Evolutionary conservation across 2,797 vertebrate species (phyloP), one percentile per base, ranked within the genome.

Genomic region (Tamandua tetradactyla): DNA sequence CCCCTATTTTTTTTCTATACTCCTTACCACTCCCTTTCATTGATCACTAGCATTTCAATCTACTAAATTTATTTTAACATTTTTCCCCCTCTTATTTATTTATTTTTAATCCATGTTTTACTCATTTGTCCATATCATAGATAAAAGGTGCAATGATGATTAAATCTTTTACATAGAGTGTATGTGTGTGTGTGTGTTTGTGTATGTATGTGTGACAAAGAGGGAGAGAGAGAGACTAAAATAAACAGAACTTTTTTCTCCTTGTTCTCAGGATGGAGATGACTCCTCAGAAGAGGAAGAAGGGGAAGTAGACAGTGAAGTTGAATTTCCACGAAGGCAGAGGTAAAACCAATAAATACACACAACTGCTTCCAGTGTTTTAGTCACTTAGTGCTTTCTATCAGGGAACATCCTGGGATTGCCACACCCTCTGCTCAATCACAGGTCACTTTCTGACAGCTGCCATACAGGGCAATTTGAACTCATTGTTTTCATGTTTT

Each of bases 251-350:
- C 27, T 40, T 25, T 83, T 94, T 86, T 89, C 83, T 93, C 80
- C 78, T 97, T 97, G 78, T 93, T 42, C 87, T 92, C 98, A 99
- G 99, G 99, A 98, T 0, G 99, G 99, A 4, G 99, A 99, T 44
- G 99, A 99, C 95, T 99, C 99, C 18, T 99, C 99, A 20, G 99
- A 99, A 97, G 99, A 99, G 97, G 99, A 99, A 93, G 99, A 99
- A 98, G 99, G 99, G 0, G 99, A 99, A 98, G 99, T 99, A 82
- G 99, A 99, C 93, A 99, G 99, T 95, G 99, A 99, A 98, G 99
- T 99, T 95, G 99, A 99, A 97, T 99, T 99, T 98, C 99, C 99
- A 98, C 98, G 99, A 98, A 99, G 99, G 98, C 99, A 99, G 98
- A 99, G 99, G 99, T 99, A 99, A 98, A 97, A 94, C 69, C 84